These are phyloP conservation scores for Drosophila guanche DNA, from an alignment of 1,140 invertebrate species.

Conservation along the genomic window DNA sequence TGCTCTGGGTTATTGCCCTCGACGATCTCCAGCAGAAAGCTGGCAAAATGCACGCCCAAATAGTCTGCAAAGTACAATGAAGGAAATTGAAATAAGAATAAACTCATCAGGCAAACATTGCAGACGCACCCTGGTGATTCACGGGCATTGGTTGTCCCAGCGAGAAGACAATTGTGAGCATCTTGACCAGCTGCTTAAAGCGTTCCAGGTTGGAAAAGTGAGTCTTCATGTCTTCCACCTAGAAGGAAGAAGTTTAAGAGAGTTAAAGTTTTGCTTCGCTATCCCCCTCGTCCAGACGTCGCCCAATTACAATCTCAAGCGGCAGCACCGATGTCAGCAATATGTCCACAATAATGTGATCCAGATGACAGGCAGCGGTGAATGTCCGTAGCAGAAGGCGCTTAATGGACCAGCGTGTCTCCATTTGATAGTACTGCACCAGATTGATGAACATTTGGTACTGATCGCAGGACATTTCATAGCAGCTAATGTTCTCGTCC, in stretches of 20 bases:
- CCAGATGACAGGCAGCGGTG: constrained; percentile 92
- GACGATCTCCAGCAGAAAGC: constrained; percentile 91
- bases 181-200: constrained; percentile 86
- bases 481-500: constrained; percentile 90
- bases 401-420: constrained; percentile 92
- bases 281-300: background rate
- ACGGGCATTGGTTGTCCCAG: constrained; percentile 94
- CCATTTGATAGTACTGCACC: constrained; percentile 96
- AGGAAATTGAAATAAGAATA: background rate
- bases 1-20: constrained; percentile 91
- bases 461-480: constrained; percentile 90
- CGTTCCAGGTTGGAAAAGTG: constrained; percentile 79
- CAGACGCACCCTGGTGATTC: constrained; percentile 89
- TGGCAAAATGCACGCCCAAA: constrained; percentile 91
- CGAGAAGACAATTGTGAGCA: constrained; percentile 93
- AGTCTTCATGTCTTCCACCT: constrained; percentile 83
- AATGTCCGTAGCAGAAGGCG: constrained; percentile 92
- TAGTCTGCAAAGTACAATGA: constrained; percentile 87
- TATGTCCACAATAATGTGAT: constrained; percentile 90
- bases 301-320: constrained; percentile 90
- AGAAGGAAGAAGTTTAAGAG: background rate
- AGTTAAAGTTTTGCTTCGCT: background rate
- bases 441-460: constrained; percentile 90
- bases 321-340: constrained; percentile 94
- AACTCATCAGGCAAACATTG: constrained; percentile 41